Base-by-base conservation (phyloP, 2,888 invertebrate species). In the Caenorhabditis panamensis region DNA sequence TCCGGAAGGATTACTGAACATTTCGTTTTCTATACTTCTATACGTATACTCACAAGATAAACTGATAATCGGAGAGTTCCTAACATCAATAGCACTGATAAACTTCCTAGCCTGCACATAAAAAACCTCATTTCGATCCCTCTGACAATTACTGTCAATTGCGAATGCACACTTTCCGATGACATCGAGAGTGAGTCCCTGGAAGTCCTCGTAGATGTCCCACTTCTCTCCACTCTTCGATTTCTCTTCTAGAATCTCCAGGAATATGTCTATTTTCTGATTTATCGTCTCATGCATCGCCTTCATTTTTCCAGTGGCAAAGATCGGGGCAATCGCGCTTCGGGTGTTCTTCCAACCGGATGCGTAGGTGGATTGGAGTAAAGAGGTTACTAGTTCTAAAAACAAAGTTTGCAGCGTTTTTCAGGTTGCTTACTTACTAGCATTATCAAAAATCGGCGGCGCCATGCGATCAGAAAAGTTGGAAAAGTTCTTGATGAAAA, bases 81-180 rank as follows among this genome's bases (percentile, higher is more conserved):
- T 28, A 20, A 80, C 66, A 49, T 69, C 80, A 6, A 62, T 41
- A 26, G 28, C 59, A 0, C 22, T 64, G 20, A 64, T 51, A n/a
- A 64, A 80, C 1, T 69, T 64, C 8, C 69, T 44, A 11, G 80
- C 69, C 26, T 69, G 66, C 44, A 77, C 61, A 54, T 82, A 86
- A 44, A 83, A 83, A 8, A 79, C 68, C 44, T 87, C 87, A 28
- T 76, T 77, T 44, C 82, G 56, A 62, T 88, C 63, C 51, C 79
- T 36, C 31, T 85, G 78, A 51, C 83, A 84, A 36, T 88, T 66
- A 36, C 84, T 75, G 16, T 87, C 83, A 26, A 85, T 80, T 20
- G 84, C 88, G 47, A 88, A 87, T 18, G 88, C 88, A 28, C 84
- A 84, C 36, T 85, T 78, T 26, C 86, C 88, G 36, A 88, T 88